phyloP scores from a whole-genome alignment of 2,888 invertebrate species.

The Orthonevra nobilis region DNA sequence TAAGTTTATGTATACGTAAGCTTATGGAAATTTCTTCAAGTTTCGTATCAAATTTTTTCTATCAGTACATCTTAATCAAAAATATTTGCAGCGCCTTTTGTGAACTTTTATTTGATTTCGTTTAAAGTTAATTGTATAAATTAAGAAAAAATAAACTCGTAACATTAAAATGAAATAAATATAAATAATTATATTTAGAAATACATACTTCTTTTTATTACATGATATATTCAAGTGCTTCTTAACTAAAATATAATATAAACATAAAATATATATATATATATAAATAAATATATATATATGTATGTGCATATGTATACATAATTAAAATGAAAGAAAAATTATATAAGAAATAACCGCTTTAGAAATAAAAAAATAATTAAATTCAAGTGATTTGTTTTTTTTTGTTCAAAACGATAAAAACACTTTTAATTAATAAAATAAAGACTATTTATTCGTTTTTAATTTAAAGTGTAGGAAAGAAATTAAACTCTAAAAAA shows the following conservation, averaged over 20 bases:
- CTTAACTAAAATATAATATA: slow-evolving; percentile 79
- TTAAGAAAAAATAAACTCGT: slow-evolving; percentile 63
- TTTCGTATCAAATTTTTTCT: not conserved
- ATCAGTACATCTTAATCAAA: not conserved
- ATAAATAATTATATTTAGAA: slow-evolving; percentile 70
- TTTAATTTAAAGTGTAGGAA: slow-evolving; percentile 35
- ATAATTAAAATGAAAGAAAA: slow-evolving; percentile 67
- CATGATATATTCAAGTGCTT: slow-evolving; percentile 80
- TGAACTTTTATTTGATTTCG: slow-evolving; percentile 28
- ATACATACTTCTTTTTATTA: slow-evolving; percentile 77
- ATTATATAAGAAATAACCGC: slow-evolving; percentile 72
- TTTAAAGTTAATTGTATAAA: slow-evolving; percentile 55
- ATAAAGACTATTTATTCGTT: slow-evolving; percentile 64
- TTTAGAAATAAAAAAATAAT: slow-evolving; percentile 73
- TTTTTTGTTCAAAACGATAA: slow-evolving; percentile 64
- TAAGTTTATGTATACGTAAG: too few relatives aligned
- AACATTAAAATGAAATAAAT: slow-evolving; percentile 59
- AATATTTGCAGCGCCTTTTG: not conserved
- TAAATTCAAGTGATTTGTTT: slow-evolving; percentile 59
- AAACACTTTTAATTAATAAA: slow-evolving; percentile 41
- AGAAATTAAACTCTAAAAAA: slow-evolving; percentile 38
- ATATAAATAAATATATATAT: slow-evolving; percentile 59
- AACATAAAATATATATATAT: slow-evolving; percentile 73
- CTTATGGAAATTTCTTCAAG: too few relatives aligned
- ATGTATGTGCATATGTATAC: slow-evolving; percentile 60